A percentile compares a stretch with the other conserved stretches of the same genome.
These are phyloP conservation scores for Rhagologus leucostigma DNA, from an alignment of 2,113 vertebrate genomes.

Conservation along the genomic window DNA sequence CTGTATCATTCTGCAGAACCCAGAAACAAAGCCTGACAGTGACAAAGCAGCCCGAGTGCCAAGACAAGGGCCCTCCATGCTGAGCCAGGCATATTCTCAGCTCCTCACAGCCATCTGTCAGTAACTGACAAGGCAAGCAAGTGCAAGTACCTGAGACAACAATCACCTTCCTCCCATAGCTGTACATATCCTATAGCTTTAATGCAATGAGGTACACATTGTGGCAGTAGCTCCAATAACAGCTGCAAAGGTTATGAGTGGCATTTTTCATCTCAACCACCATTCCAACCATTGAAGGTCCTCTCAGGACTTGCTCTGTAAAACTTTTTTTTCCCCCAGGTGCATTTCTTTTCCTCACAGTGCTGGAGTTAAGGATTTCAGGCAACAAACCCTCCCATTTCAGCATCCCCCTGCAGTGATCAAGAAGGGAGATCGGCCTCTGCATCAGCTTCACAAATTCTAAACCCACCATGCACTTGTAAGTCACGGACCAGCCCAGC, in stretches of 20 bases:
- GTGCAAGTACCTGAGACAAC: neutral
- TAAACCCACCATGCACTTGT: accelerated
- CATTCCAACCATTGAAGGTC: neutral
- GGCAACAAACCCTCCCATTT: neutral
- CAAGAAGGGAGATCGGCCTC: neutral
- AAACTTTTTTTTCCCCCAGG: neutral
- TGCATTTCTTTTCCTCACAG: neutral
- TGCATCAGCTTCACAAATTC: neutral
- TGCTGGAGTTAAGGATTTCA: neutral
- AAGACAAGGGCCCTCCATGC: neutral
- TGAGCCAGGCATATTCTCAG: conserved; percentile 6
- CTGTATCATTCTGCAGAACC: neutral
- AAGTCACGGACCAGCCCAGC: neutral
- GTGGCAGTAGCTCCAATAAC: neutral
- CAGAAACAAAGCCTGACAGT: neutral
- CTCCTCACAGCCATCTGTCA: conserved; percentile 18
- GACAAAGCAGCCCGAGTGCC: neutral
- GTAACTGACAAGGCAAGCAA: neutral
- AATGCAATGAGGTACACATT: neutral
- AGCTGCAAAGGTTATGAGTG: neutral
- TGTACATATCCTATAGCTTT: neutral
- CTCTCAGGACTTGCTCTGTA: neutral
- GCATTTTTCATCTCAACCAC: neutral
- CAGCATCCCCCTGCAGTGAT: neutral
- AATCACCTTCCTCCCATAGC: neutral